Evolutionary conservation across 2,888 invertebrate species (phyloP).

Genomic region (Nemapogon koenigi): DNA sequence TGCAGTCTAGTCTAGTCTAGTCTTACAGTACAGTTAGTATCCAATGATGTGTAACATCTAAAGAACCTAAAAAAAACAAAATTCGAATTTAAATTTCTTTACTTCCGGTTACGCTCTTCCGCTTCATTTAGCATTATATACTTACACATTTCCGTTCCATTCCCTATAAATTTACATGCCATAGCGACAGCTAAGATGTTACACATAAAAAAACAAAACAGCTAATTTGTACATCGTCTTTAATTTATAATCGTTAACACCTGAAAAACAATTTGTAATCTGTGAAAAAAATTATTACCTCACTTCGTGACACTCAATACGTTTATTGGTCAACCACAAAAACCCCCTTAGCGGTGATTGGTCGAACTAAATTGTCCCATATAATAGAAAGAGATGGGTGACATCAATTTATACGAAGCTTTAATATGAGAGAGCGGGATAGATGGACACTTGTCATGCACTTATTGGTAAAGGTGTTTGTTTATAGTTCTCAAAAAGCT

Average conservation of each 20-base stretch:
- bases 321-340: conserved; percentile 56
- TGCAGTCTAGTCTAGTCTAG: too few species aligned
- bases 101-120: too few species aligned
- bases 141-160: too few species aligned
- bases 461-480: conserved; percentile 41
- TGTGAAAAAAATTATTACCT: neutral
- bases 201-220: too few species aligned
- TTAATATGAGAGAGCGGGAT: conserved; percentile 35
- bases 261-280: neutral
- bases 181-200: too few species aligned
- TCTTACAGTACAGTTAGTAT: too few species aligned
- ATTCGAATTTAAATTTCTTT: too few species aligned
- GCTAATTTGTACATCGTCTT: conserved; percentile 6
- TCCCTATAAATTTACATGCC: too few species aligned
- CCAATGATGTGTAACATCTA: too few species aligned
- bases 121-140: too few species aligned
- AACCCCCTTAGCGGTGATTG: conserved; percentile 37
- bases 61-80: too few species aligned
- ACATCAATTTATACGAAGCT: conserved; percentile 20
- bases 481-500: too few species aligned
- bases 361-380: conserved; percentile 47
- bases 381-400: conserved; percentile 36
- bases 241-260: conserved; percentile 3
- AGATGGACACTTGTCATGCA: conserved; percentile 55
- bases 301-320: conserved; percentile 30